phyloP scores from a whole-genome alignment of 1,140 invertebrate genomes.

The Globodera ellingtonae region DNA sequence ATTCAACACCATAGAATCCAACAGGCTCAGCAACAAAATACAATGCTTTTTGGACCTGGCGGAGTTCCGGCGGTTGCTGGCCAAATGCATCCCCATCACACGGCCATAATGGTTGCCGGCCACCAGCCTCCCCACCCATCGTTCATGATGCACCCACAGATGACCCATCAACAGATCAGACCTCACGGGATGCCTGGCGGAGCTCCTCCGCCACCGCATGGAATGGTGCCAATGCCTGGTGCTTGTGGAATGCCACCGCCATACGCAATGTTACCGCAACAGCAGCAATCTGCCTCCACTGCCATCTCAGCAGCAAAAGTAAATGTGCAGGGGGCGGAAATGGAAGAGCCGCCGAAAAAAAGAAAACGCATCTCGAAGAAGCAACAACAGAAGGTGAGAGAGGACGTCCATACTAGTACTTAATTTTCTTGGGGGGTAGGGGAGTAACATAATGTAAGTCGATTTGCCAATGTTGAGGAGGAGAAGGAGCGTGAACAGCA shows the following conservation, averaged over 20 bases:
- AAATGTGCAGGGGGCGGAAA: conserved; percentile 9
- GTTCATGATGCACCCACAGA: not conserved
- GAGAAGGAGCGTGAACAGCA: conserved; percentile 25
- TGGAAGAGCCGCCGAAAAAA: conserved; percentile 34
- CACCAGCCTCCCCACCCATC: not conserved
- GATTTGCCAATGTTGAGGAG: not conserved
- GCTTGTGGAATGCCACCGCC: conserved; percentile 5
- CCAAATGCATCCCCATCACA: conserved; percentile 19
- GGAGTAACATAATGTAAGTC: not conserved
- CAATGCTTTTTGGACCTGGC: conserved; percentile 23
- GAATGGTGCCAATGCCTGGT: not conserved
- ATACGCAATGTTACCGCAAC: conserved; percentile 1
- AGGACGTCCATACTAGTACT: not conserved
- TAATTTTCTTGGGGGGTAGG: not conserved
- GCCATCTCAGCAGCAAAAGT: conserved; percentile 13
- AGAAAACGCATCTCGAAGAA: conserved; percentile 42
- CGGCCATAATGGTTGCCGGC: conserved; percentile 2
- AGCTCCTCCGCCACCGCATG: not conserved
- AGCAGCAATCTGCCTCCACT: not conserved
- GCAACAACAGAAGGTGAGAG: conserved; percentile 31
- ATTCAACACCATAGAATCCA: conserved; percentile 25
- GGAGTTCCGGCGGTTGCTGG: not conserved
- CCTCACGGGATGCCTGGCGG: conserved; percentile 15
- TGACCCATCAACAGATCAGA: conserved; percentile 18
- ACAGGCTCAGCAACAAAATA: conserved; percentile 15